These are phyloP conservation scores for Hanleya hanleyi DNA, from an alignment of 2,888 invertebrate species.

Conservation along the genomic window DNA sequence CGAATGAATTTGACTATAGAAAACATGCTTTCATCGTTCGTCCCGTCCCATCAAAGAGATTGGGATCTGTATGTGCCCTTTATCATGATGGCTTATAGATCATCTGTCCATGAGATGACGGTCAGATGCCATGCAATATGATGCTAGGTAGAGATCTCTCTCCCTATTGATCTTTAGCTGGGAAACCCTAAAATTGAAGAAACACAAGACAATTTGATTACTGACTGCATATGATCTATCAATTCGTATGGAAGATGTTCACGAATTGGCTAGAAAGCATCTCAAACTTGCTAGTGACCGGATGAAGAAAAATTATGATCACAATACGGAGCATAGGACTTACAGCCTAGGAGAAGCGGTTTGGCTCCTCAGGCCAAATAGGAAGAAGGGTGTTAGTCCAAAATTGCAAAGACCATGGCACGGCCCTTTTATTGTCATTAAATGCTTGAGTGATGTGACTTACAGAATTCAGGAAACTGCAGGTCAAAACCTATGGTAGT, in stretches of 20 bases:
- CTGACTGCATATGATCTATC: conserved; percentile 9
- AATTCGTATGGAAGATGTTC: conserved; percentile 2
- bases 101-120: conserved; percentile 33
- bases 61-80: conserved; percentile 26
- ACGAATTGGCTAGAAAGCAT: conserved; percentile 23
- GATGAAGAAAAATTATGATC: conserved; percentile 20
- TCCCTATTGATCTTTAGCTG: neutral
- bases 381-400: conserved; percentile 8
- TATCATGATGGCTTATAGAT: conserved; percentile 38
- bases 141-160: conserved; percentile 29
- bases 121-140: conserved; percentile 27
- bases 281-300: conserved; percentile 8
- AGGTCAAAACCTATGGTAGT: conserved; percentile 10
- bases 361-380: conserved; percentile 1
- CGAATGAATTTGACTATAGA: conserved; percentile 26
- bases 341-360: conserved; percentile 20
- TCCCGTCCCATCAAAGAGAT: conserved; percentile 24
- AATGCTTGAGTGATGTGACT: conserved; percentile 20
- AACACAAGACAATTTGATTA: neutral
- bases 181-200: neutral
- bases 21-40: conserved; percentile 30
- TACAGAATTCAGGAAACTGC: neutral
- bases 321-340: neutral
- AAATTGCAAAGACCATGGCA: conserved; percentile 23
- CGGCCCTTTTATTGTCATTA: conserved; percentile 11